Conservation (phyloP, 2,888 invertebrate genomes). For the Epicampocera succincta region DNA sequence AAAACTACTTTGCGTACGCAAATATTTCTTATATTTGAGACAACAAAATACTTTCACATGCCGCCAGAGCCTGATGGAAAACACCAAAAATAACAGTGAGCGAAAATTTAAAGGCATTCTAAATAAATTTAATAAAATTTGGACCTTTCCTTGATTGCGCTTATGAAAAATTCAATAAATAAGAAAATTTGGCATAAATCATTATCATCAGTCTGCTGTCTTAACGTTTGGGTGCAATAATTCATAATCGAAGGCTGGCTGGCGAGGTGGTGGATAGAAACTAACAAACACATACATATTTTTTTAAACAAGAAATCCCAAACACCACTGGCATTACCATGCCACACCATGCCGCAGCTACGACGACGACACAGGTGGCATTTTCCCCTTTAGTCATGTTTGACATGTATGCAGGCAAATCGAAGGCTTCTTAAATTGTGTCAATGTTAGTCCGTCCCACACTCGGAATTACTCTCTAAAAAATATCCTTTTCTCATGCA, state of each 20-base stretch:
- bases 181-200: constrained; percentile 62
- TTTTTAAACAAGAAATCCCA: constrained; percentile 37
- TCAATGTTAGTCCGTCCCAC: constrained; percentile 71
- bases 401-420: constrained; percentile 70
- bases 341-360: no score
- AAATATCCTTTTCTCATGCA: constrained; percentile 31
- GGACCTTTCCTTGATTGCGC: constrained; percentile 41
- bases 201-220: constrained; percentile 55
- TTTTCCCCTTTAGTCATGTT: constrained; percentile 72
- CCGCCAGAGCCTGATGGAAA: not conserved
- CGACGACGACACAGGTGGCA: constrained; percentile 76
- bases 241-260: constrained; percentile 61
- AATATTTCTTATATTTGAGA: not conserved
- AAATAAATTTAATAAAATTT: constrained; percentile 44
- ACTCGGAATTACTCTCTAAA: constrained; percentile 57
- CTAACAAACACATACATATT: not conserved
- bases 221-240: constrained; percentile 64
- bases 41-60: constrained; percentile 26
- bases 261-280: not conserved
- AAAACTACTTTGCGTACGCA: constrained; percentile 8
- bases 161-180: constrained; percentile 59
- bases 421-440: constrained; percentile 75
- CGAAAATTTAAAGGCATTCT: constrained; percentile 26
- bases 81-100: not conserved
- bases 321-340: constrained; percentile 56